Base-by-base conservation (phyloP, 2,888 invertebrate genomes). In the Papilio protenor region DNA sequence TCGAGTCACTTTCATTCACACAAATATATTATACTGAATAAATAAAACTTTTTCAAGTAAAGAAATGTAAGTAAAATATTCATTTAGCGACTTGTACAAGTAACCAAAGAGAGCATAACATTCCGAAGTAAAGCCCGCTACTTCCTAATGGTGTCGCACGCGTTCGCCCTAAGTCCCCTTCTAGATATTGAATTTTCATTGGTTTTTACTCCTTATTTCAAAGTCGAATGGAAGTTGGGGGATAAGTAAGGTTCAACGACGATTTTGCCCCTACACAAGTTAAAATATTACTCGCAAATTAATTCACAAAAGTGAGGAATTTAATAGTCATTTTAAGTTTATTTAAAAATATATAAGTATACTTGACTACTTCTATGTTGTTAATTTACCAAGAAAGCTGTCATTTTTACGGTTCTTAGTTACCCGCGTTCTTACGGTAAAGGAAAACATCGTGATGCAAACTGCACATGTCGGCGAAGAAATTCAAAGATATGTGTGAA, bases 151-250 rank as follows among this genome's bases (percentile, higher is more conserved):
- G 93, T 91, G 89, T 88, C 88, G 88, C 87, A 83, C 85, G 85
- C 87, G 87, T 80, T 83, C 84, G 86, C 87, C 86, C 88, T 85
- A 86, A 86, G 80, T 83, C 85, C 87, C 87, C 86, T 75, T 76
- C 76, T 77, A 91, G 90, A 91, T 92, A 93, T 93, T 91, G 92
- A 92, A 92, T 92, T 91, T 92, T 92, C 90, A 91, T 91, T 91
- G 90, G 89, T 90, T 91, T 90, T 88, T 86, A 89, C 87, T 87
- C 86, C 87, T 87, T 84, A 86, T 85, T 87, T 45, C 45, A 14
- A 55, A 57, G 33, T 52, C 47, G 27, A 76, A 71, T 23, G 47
- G 40, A 73, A 45, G 45, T 61, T 47, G 21, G 59, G 12, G 71
- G n/a, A 52, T 47, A 47, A 71, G 23, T 71, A 16, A 49, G 23